Evolutionary conservation across 1,140 invertebrate species (phyloP).

Genomic region (Saccostrea echinata): DNA sequence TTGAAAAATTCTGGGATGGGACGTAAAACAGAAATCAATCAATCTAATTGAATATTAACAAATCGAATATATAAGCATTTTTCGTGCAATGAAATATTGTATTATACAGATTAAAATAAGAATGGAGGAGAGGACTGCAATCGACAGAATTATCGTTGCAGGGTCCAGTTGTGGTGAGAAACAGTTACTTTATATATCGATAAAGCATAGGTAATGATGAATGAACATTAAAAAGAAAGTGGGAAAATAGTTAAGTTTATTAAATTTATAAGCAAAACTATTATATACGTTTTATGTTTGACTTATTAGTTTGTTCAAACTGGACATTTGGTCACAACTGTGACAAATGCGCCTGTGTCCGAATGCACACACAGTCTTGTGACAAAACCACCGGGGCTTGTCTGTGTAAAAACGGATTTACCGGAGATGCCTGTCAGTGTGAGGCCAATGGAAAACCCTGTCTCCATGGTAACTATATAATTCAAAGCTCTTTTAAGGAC

Average conservation of each 20-base stretch:
- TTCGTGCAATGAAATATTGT: background rate
- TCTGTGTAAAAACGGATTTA: background rate
- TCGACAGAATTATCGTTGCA: background rate
- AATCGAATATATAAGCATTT: too few relatives aligned
- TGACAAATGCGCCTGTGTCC: constrained; percentile 4
- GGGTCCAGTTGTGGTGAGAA: background rate
- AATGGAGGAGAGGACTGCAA: background rate
- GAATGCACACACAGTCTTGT: background rate
- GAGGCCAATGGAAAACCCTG: background rate
- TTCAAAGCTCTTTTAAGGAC: background rate
- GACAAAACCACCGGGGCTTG: background rate
- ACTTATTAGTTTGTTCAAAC: background rate
- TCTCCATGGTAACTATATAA: background rate
- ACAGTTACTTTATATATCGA: background rate
- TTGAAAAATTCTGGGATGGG: background rate
- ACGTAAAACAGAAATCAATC: background rate
- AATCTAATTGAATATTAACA: background rate
- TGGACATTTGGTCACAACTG: background rate
- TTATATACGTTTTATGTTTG: background rate
- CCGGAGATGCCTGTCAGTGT: background rate
- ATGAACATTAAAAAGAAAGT: background rate
- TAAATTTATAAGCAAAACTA: background rate
- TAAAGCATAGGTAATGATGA: background rate
- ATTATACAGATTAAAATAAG: background rate
- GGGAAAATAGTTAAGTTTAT: background rate